A percentile compares a stretch with the other conserved stretches of the same genome.
phyloP scores from a whole-genome alignment of 1,140 invertebrate species.

The Leptinotarsa lineolata region DNA sequence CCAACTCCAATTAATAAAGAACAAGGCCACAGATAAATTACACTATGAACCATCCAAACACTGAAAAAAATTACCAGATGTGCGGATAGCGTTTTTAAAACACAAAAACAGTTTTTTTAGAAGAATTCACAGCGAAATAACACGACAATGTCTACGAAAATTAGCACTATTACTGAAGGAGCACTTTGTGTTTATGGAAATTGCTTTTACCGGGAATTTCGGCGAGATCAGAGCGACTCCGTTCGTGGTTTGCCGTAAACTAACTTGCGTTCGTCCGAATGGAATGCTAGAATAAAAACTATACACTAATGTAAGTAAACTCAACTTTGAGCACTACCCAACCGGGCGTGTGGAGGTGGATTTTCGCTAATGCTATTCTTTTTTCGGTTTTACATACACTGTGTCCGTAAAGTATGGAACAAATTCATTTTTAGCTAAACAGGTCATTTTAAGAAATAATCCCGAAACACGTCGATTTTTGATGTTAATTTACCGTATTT shows the following conservation, averaged over 20 bases:
- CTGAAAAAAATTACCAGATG: not conserved
- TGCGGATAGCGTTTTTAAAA: too few species aligned
- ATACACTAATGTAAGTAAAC: slow-evolving; percentile 1
- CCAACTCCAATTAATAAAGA: not conserved
- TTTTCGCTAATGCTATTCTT: not conserved
- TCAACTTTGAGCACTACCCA: not conserved
- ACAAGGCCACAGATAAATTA: slow-evolving; percentile 3
- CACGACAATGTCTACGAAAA: too few species aligned
- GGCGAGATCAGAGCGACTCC: not conserved
- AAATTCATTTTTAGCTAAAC: too few species aligned
- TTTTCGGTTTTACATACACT: not conserved
- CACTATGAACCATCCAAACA: not conserved
- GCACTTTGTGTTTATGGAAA: too few species aligned
- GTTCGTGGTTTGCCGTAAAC: not conserved
- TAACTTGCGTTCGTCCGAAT: not conserved
- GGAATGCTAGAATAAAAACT: not conserved
- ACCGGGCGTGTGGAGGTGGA: not conserved
- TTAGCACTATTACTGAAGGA: too few species aligned
- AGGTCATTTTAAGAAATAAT: too few species aligned
- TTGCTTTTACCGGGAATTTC: not conserved
- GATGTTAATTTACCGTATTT: too few species aligned
- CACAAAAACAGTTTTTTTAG: too few species aligned
- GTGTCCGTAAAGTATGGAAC: too few species aligned
- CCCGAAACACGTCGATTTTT: too few species aligned
- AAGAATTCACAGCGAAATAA: too few species aligned